A percentile compares a stretch with the other conserved stretches of the same genome.
These are phyloP conservation scores for Prinia subflava DNA, from an alignment of 2,113 vertebrate species.

Conservation along the genomic window DNA sequence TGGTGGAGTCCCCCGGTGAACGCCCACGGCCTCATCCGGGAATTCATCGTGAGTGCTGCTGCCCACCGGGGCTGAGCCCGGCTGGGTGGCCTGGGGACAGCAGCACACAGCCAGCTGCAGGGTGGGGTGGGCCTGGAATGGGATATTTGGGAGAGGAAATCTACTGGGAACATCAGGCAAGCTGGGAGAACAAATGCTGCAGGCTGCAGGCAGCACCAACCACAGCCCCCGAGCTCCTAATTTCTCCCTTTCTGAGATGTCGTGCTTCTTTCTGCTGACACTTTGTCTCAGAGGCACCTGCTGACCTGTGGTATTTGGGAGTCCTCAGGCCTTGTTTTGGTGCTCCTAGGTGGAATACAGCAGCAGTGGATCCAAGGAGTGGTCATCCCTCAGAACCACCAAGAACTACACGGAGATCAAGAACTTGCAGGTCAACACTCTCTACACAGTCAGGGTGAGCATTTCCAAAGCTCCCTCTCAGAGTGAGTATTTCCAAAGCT, in stretches of 20 bases:
- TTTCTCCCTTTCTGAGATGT: neutral
- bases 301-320: accelerated
- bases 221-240: neutral
- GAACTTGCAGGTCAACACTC: slow-evolving; percentile 71
- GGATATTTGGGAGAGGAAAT: neutral
- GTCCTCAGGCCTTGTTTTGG: neutral
- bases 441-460: slow-evolving; percentile 85
- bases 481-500: neutral
- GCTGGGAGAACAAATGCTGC: neutral
- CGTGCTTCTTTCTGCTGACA: accelerated
- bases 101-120: neutral
- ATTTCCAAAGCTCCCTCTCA: neutral
- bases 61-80: accelerated
- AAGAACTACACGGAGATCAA: slow-evolving; percentile 75
- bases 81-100: neutral
- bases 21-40: slow-evolving; percentile 86
- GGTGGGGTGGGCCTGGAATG: accelerated
- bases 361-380: slow-evolving; percentile 76
- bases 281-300: neutral
- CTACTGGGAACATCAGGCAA: neutral
- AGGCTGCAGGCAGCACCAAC: too few species aligned
- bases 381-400: slow-evolving; percentile 81
- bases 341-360: slow-evolving; percentile 85
- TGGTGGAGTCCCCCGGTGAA: slow-evolving; percentile 84
- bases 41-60: slow-evolving; percentile 87